phyloP scores from a whole-genome alignment of 2,113 vertebrate genomes.

The Oceanodroma tethys region DNA sequence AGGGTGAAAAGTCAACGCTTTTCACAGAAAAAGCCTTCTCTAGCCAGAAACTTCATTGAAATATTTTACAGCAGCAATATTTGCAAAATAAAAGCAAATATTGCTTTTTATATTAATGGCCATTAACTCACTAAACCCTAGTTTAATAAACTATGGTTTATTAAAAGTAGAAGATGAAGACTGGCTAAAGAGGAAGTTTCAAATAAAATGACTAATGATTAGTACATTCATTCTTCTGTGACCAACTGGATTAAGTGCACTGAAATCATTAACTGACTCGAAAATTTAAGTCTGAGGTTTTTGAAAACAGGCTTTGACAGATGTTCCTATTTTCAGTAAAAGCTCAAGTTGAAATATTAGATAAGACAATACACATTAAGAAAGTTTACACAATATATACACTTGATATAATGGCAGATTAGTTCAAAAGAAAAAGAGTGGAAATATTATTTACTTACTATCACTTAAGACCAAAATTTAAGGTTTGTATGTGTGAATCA shows the following conservation, averaged over 20 bases:
- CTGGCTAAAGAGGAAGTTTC: background rate
- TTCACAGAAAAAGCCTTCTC: background rate
- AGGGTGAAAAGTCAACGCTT: background rate
- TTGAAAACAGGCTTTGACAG: background rate
- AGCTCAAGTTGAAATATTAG: background rate
- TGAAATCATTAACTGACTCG: background rate
- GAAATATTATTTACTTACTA: background rate
- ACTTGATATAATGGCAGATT: background rate
- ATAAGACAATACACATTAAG: background rate
- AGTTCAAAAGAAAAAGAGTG: background rate
- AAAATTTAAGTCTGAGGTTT: background rate
- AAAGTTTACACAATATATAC: background rate
- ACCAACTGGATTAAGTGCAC: background rate
- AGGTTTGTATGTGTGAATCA: background rate
- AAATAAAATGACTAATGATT: background rate
- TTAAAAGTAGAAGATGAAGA: background rate
- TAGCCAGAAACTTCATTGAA: background rate
- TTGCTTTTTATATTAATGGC: background rate
- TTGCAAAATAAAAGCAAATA: slow-evolving; percentile 1
- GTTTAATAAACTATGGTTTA: background rate
- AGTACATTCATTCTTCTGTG: background rate
- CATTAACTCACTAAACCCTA: background rate
- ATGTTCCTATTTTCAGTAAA: background rate
- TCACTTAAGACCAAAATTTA: background rate
- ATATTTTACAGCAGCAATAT: background rate